Evolutionary conservation across 2,888 invertebrate genomes (phyloP).

Genomic region (Aethes cnicana): DNA sequence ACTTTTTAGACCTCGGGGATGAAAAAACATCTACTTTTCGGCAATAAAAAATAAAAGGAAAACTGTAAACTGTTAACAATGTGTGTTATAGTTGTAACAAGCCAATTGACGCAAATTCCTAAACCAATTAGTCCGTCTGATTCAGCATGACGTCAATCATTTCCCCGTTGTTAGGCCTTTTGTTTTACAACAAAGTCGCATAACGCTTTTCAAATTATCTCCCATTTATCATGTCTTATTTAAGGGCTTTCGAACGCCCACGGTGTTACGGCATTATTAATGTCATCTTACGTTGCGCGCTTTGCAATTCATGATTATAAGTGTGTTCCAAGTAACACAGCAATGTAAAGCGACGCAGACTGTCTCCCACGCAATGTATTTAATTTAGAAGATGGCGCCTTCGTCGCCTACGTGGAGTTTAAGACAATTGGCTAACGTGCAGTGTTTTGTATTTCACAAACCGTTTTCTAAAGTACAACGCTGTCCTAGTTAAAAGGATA

Average conservation of each 20-base stretch:
- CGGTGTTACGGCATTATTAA: constrained; percentile 30
- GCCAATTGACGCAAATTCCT: constrained; percentile 15
- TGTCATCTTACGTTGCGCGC: constrained; percentile 31
- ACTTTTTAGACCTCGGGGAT: no score
- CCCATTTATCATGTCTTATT: constrained; percentile 36
- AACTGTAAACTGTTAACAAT: no score
- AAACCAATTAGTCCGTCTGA: no score
- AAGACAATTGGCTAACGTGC: constrained; percentile 19
- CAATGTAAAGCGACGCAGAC: constrained; percentile 35
- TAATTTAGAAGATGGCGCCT: constrained; percentile 48
- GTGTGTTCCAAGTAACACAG: background rate
- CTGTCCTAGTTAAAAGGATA: no score
- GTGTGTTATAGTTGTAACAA: no score
- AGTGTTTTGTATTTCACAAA: background rate
- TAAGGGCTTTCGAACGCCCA: constrained; percentile 41
- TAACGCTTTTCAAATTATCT: constrained; percentile 26
- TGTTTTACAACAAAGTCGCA: constrained; percentile 4
- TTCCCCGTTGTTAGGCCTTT: constrained; percentile 14
- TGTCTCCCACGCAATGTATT: constrained; percentile 46
- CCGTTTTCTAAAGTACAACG: no score
- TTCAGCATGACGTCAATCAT: constrained; percentile 16
- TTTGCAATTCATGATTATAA: constrained; percentile 31
- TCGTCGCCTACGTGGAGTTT: constrained; percentile 45
- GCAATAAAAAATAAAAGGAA: no score
- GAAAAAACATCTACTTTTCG: no score